Base-by-base conservation (phyloP, 2,797 vertebrate genomes). In the Chaunax sp. region DNA sequence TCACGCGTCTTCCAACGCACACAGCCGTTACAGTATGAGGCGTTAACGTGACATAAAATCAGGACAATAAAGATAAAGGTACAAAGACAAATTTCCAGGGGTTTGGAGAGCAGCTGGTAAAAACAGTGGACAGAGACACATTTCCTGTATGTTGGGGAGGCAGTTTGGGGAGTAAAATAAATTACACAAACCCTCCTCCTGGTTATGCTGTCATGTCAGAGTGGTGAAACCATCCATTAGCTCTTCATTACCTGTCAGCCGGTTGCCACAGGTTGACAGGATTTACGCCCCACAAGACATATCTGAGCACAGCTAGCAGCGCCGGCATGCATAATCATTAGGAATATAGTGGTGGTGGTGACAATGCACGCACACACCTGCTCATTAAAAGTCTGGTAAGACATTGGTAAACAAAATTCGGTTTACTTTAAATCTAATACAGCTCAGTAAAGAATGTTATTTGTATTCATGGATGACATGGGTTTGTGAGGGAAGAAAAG, bases 141-240 rank as follows among this genome's bases (percentile, higher is more conserved):
- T 85, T 83, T 78, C 50, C 59, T 56, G 47, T 20, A 43, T 53
- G 59, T 70, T 70, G 53, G 43, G 28, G 59, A 82, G 71, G 71
- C 80, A 85, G 78, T 90, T 82, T 78, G 63, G 78, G 69, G 79
- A 80, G n/a, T n/a, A 78, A 65, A 55, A 89, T 83, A 87, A 88
- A 90, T 89, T 72, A 88, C 69, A 84, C 55, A 6, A 78, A 71
- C 76, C 72, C 47, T 69, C 74, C 49, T 86, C 65, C 70, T 75
- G 75, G 80, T 77, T 69, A 65, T 58, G 77, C 78, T 80, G 88
- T 87, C 90, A 84, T 53, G 70, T 61, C 64, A 64, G 83, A 82
- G 82, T 72, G 75, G 81, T 82, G 72, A 84, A 85, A 86, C 78
- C 82, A 86, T 92, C 90, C 75, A 91, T 93, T 93, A 92, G 88